Evolutionary conservation across 2,797 vertebrate genomes (phyloP).

Genomic region (Tapera naevia): DNA sequence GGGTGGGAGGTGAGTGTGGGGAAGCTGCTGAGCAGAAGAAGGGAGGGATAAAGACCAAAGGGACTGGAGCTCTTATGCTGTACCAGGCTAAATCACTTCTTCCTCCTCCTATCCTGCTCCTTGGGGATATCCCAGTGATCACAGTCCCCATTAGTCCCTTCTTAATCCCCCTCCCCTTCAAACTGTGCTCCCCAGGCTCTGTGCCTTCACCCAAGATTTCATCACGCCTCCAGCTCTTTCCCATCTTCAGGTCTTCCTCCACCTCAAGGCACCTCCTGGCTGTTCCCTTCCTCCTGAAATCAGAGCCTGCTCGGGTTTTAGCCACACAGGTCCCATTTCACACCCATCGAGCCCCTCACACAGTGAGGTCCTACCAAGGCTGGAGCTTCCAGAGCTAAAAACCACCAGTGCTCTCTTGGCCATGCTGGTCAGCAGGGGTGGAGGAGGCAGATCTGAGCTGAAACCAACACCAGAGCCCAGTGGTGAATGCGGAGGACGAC

Average conservation of each 20-base stretch:
- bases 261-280: neutral
- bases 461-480: fast-evolving
- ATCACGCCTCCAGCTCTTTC: fast-evolving
- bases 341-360: neutral
- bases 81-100: neutral
- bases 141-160: fast-evolving
- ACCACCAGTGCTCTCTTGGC: fast-evolving
- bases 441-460: neutral
- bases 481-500: fast-evolving
- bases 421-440: fast-evolving
- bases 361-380: neutral
- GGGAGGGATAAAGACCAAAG: no score
- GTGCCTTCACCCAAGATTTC: neutral
- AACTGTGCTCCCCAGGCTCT: neutral
- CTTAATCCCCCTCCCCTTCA: neutral
- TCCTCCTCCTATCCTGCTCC: neutral
- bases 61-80: neutral
- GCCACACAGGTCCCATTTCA: fast-evolving
- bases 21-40: neutral
- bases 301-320: neutral
- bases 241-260: fast-evolving
- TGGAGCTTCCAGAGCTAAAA: neutral
- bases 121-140: fast-evolving
- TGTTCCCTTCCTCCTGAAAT: neutral
- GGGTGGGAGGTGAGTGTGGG: neutral